Conservation (phyloP, 1,140 invertebrate species). For the Periplaneta americana region DNA sequence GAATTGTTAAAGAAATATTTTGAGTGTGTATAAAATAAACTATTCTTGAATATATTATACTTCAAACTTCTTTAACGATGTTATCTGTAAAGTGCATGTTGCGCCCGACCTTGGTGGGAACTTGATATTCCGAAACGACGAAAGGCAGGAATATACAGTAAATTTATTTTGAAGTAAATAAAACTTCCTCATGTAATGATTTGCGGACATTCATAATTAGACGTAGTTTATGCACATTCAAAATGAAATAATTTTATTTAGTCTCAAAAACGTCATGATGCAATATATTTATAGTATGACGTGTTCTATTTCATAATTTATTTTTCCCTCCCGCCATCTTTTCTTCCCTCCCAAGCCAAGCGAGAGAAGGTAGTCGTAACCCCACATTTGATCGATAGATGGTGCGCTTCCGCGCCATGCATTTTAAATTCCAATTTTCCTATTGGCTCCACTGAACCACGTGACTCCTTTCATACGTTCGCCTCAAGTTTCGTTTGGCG, state of each 20-base stretch:
- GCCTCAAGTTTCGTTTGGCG: constrained; percentile 23
- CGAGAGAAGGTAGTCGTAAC: neutral
- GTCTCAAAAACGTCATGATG: neutral
- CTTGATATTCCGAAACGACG: no score
- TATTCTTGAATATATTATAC: no score
- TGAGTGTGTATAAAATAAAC: no score
- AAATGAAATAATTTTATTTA: neutral
- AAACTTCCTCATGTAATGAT: no score
- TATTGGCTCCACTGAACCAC: constrained; percentile 21
- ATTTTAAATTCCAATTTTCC: constrained; percentile 14
- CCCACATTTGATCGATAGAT: constrained; percentile 19
- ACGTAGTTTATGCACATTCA: neutral
- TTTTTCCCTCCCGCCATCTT: neutral
- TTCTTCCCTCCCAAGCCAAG: neutral
- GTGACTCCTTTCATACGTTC: constrained; percentile 20
- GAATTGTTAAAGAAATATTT: no score
- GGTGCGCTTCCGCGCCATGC: constrained; percentile 18
- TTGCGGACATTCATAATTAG: neutral
- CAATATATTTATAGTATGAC: neutral
- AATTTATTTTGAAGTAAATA: no score
- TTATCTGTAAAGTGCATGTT: no score
- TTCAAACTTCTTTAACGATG: no score
- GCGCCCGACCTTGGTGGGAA: no score
- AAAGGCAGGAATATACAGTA: no score
- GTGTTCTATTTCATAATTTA: neutral